Evolutionary conservation across 2,113 vertebrate species (phyloP).

Genomic region (Gasterosteus nipponicus): DNA sequence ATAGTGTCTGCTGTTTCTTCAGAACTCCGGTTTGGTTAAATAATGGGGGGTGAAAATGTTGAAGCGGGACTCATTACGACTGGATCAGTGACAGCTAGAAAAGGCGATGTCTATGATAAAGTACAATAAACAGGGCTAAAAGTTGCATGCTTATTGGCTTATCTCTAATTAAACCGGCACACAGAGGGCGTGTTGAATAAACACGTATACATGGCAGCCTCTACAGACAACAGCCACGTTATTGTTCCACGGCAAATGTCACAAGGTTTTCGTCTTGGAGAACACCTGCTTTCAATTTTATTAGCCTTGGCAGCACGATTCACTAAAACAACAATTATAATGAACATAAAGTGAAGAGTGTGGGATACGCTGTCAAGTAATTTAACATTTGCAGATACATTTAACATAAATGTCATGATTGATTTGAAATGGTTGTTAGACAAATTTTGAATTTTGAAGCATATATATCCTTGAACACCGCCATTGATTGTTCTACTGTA

Average conservation of each 20-base stretch:
- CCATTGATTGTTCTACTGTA: not conserved
- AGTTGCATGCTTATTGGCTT: constrained; percentile 37
- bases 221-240: constrained; percentile 16
- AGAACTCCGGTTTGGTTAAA: constrained; percentile 19
- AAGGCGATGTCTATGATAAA: constrained; percentile 42
- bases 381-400: not conserved
- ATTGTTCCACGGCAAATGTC: not conserved
- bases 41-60: constrained; percentile 6
- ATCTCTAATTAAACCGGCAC: constrained; percentile 56
- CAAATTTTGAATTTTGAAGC: not conserved
- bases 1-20: constrained; percentile 29
- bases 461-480: not conserved
- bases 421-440: no score
- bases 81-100: constrained; percentile 26
- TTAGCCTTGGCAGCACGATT: not conserved
- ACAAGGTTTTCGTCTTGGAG: not conserved
- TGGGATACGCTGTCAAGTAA: not conserved
- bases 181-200: constrained; percentile 51
- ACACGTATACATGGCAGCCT: constrained; percentile 17
- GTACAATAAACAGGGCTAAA: constrained; percentile 57
- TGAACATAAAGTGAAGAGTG: not conserved
- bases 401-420: not conserved
- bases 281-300: not conserved
- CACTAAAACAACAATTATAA: not conserved
- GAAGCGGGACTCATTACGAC: constrained; percentile 32